Percentiles rank a stretch among this genome's conserved stretches.
Conservation (phyloP, 2,797 vertebrate genomes). For the Nasua narica region DNA sequence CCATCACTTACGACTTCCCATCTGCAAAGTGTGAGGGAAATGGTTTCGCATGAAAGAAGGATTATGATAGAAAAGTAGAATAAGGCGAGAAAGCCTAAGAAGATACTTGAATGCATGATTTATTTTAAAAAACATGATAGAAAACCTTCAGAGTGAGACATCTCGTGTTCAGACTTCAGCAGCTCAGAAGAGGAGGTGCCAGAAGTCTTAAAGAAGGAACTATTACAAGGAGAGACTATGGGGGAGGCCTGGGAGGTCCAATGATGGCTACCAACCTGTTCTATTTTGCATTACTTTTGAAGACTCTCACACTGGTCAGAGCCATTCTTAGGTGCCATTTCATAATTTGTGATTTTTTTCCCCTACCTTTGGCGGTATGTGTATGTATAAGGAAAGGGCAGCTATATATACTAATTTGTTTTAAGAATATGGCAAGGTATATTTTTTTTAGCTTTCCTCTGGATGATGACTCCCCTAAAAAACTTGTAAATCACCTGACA, state of each 20-base stretch:
- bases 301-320: background rate
- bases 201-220: background rate
- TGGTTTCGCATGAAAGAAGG: background rate
- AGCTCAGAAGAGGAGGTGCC: background rate
- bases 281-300: background rate
- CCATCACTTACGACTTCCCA: background rate
- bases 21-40: background rate
- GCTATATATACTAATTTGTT: background rate
- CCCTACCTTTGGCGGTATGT: background rate
- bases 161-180: background rate
- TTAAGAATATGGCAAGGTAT: background rate
- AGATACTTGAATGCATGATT: background rate
- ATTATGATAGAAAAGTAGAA: background rate
- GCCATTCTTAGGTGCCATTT: background rate
- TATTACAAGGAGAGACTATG: accelerated
- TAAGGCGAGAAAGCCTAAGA: background rate
- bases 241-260: background rate
- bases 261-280: background rate
- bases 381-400: background rate
- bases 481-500: background rate
- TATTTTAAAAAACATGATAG: background rate
- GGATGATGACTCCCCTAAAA: background rate
- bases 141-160: background rate
- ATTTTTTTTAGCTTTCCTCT: background rate
- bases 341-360: background rate